A percentile compares a stretch with the other conserved stretches of the same genome.
phyloP scores from a whole-genome alignment of 2,888 invertebrate genomes.

The Nasonovia ribisnigri region DNA sequence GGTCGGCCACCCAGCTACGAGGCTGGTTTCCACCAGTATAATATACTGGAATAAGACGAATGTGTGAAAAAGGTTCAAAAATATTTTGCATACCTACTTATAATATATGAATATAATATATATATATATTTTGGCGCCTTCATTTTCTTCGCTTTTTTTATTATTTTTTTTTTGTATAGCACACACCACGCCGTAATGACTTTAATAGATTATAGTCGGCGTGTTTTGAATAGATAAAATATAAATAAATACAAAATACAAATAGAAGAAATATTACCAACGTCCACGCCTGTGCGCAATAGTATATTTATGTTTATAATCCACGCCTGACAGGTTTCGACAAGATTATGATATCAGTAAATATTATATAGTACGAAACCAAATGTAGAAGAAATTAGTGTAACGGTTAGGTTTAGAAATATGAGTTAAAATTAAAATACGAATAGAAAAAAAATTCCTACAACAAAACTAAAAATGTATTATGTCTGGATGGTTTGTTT shows the following conservation, averaged over 20 bases:
- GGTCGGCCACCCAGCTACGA: not conserved
- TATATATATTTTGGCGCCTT: not conserved
- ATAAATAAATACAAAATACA: not conserved
- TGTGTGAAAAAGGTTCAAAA: constrained; percentile 56
- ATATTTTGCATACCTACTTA: constrained; percentile 31
- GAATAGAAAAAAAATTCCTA: not conserved
- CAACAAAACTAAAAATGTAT: not conserved
- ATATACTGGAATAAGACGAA: constrained; percentile 38
- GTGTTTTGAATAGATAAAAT: constrained; percentile 51
- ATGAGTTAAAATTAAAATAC: not conserved
- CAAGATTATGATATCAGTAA: not conserved
- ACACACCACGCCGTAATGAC: constrained; percentile 19
- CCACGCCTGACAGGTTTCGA: not conserved
- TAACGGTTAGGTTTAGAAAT: not conserved
- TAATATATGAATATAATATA: not conserved
- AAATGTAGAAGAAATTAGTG: not conserved
- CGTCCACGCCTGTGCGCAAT: not conserved
- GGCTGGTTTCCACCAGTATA: not conserved
- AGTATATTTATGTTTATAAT: not conserved
- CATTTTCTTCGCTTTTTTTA: not conserved
- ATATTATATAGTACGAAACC: not conserved
- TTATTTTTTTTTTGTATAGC: constrained; percentile 27
- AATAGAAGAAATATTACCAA: constrained; percentile 18
- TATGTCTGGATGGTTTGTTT: not conserved
- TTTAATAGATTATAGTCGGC: constrained; percentile 52